phyloP scores from a whole-genome alignment of 2,113 vertebrate species.

The Gasterosteus aculeatus region DNA sequence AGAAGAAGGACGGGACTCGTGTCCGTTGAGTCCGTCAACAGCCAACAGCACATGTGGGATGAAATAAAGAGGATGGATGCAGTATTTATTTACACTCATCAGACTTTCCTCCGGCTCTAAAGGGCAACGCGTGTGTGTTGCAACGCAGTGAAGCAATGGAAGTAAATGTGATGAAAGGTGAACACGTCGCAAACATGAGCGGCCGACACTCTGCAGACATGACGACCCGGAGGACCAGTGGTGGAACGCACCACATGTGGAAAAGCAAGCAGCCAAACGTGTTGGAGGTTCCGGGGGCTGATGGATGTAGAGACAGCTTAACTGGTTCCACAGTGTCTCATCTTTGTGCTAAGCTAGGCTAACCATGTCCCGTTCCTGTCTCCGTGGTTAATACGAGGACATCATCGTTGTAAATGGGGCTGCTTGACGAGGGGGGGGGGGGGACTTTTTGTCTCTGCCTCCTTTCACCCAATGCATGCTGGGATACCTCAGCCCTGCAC shows the following conservation, averaged over 20 bases:
- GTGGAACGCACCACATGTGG: no score
- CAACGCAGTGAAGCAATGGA: background rate
- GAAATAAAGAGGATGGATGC: background rate
- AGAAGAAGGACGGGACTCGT: background rate
- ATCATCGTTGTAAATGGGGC: background rate
- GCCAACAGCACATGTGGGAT: background rate
- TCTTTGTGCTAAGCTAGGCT: conserved; percentile 6
- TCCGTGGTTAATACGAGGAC: background rate
- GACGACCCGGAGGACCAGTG: no score
- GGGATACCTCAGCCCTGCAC: background rate
- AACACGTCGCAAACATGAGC: background rate
- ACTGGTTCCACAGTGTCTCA: background rate
- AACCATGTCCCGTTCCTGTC: background rate
- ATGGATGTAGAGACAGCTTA: background rate
- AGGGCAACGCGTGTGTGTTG: background rate
- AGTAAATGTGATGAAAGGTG: background rate
- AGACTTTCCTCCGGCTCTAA: background rate
- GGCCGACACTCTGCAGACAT: no score
- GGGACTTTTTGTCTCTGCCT: background rate
- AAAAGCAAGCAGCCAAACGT: no score
- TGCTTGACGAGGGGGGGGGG: no score
- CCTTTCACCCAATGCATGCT: background rate
- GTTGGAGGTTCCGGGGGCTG: no score
- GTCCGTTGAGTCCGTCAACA: background rate
- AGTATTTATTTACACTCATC: background rate